phyloP scores from a whole-genome alignment of 2,113 vertebrate species.

The Calypte anna region DNA sequence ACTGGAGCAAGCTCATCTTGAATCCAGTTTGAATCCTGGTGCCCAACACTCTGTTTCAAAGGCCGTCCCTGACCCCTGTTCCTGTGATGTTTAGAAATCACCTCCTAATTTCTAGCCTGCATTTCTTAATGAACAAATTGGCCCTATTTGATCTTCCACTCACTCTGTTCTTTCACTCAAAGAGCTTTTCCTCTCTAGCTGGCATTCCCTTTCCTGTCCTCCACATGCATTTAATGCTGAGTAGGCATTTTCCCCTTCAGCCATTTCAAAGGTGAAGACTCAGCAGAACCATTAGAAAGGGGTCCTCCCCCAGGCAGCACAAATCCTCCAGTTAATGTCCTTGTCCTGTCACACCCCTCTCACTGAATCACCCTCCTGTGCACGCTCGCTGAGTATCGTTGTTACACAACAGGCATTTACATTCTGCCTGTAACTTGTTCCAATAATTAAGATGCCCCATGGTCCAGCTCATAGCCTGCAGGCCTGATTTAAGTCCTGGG shows the following conservation, averaged over 20 bases:
- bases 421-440: not conserved
- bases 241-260: not conserved
- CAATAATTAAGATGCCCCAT: not conserved
- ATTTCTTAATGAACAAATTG: not conserved
- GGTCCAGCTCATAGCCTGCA: constrained; percentile 54
- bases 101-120: not conserved
- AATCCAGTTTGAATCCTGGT: not conserved
- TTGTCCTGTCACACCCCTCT: not conserved
- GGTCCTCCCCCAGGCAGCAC: constrained; percentile 7
- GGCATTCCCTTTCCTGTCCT: not conserved
- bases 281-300: constrained; percentile 12
- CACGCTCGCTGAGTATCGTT: not conserved
- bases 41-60: not conserved
- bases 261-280: not conserved
- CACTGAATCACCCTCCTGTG: not conserved
- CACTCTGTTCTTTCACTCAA: not conserved
- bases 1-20: not conserved
- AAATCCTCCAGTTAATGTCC: not conserved
- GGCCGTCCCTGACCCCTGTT: not conserved
- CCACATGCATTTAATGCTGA: not conserved
- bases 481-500: not conserved
- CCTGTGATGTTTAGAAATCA: not conserved
- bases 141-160: not conserved
- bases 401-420: not conserved
- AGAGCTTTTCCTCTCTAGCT: not conserved